Conservation (phyloP, 2,113 vertebrate species). For the Oncorhynchus clarkii region DNA sequence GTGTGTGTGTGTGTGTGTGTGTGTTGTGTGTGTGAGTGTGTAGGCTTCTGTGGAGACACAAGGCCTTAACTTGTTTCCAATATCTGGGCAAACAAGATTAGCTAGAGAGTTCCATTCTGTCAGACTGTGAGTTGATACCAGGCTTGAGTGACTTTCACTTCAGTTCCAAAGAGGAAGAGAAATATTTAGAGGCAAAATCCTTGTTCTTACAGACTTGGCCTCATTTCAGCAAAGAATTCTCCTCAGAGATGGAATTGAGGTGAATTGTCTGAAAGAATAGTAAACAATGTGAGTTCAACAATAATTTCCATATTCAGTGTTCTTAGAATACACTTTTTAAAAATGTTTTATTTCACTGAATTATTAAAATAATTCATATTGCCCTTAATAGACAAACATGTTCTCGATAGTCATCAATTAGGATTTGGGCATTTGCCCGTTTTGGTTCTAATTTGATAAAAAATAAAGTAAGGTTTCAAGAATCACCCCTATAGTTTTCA, state of each 20-base stretch:
- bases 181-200: neutral
- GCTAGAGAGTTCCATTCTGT: neutral
- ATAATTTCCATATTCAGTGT: neutral
- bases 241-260: neutral
- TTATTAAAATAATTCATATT: neutral
- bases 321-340: neutral
- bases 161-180: neutral
- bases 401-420: too few species aligned
- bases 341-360: too few species aligned
- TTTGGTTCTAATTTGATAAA: neutral
- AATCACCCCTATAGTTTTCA: too few species aligned
- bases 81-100: slow-evolving; percentile 31
- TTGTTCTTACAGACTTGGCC: neutral
- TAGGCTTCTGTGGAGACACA: slow-evolving; percentile 3
- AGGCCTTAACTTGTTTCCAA: slow-evolving; percentile 24
- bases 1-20: neutral
- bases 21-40: neutral
- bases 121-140: neutral
- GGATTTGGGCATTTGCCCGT: too few species aligned
- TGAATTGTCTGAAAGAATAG: neutral
- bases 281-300: too few species aligned
- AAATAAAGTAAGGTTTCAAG: too few species aligned
- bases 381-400: too few species aligned
- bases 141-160: neutral
- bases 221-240: neutral